A percentile compares a stretch with the other conserved stretches of the same genome.
Conservation (phyloP, 2,888 invertebrate species). For the Caenorhabditis virilis region DNA sequence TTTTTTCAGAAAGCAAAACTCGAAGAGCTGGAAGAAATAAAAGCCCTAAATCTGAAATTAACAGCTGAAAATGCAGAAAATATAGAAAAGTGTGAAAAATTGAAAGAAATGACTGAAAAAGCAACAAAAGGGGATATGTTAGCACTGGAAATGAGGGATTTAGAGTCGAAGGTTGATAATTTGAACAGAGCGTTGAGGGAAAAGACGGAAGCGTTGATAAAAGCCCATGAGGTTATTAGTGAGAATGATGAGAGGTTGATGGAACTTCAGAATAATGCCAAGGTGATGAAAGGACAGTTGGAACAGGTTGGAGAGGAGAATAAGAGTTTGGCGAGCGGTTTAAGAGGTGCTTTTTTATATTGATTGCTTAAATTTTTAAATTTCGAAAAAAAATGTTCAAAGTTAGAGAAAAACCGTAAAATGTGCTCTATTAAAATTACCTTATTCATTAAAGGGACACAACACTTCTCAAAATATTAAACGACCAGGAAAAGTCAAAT, state of each 20-base stretch:
- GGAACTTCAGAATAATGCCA: conserved; percentile 7
- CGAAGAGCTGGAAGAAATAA: conserved; percentile 20
- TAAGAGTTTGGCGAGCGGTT: not conserved
- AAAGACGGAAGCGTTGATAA: conserved; percentile 29
- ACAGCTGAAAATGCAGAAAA: conserved; percentile 28
- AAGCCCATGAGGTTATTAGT: conserved; percentile 34
- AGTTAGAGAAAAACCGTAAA: conserved; percentile 2
- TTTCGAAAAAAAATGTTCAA: not conserved
- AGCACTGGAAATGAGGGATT: conserved; percentile 25
- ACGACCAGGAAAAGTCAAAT: no score
- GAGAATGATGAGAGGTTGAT: conserved; percentile 18
- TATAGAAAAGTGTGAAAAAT: conserved; percentile 10
- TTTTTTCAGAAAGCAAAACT: conserved; percentile 5
- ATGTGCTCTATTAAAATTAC: no score
- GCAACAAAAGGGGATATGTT: conserved; percentile 24
- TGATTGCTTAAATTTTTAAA: not conserved
- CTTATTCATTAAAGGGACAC: no score
- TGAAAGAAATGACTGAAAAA: conserved; percentile 22
- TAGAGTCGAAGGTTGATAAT: conserved; percentile 33
- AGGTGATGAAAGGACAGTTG: conserved; percentile 8
- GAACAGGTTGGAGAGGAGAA: conserved; percentile 28
- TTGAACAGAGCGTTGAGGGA: conserved; percentile 25
- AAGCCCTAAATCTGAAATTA: conserved; percentile 16
- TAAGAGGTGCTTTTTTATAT: not conserved
- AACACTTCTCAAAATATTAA: no score